A percentile compares a stretch with the other conserved stretches of the same genome.
These are phyloP conservation scores for Limnothrissa miodon DNA, from an alignment of 2,113 vertebrate genomes.

Conservation along the genomic window DNA sequence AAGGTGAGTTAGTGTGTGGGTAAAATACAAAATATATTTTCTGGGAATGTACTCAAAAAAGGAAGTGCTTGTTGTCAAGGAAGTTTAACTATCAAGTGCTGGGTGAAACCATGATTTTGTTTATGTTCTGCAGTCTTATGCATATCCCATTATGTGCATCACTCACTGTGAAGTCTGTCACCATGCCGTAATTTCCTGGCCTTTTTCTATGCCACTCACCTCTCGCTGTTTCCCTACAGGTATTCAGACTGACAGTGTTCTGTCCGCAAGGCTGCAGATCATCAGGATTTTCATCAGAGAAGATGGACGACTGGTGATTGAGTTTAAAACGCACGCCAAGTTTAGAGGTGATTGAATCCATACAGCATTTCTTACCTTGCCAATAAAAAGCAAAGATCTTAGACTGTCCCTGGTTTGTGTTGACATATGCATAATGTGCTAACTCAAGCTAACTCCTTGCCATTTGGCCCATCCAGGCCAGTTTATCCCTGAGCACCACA, in stretches of 20 bases:
- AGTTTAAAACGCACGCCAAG: constrained; percentile 98
- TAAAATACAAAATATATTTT: no score
- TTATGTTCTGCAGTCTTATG: neutral
- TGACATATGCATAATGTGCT: no score
- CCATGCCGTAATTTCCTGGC: neutral
- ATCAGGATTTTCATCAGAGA: constrained; percentile 96
- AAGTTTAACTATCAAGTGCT: no score
- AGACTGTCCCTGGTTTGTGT: neutral
- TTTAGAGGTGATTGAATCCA: constrained; percentile 81
- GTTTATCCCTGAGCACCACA: constrained; percentile 94
- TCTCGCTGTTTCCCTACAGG: constrained; percentile 63
- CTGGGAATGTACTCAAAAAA: no score
- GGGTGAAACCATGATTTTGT: no score
- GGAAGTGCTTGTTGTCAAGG: no score
- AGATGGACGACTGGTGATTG: constrained; percentile 92
- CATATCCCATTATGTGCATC: neutral
- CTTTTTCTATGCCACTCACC: neutral
- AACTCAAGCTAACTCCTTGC: neutral
- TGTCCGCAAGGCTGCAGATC: constrained; percentile 93
- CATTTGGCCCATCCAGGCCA: constrained; percentile 74
- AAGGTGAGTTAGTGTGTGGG: no score
- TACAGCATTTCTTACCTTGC: neutral
- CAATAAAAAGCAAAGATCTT: no score
- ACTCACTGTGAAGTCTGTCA: neutral
- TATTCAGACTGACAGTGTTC: constrained; percentile 96